Evolutionary conservation across 2,888 invertebrate genomes (phyloP).

Genomic region (Byasa hedistus): DNA sequence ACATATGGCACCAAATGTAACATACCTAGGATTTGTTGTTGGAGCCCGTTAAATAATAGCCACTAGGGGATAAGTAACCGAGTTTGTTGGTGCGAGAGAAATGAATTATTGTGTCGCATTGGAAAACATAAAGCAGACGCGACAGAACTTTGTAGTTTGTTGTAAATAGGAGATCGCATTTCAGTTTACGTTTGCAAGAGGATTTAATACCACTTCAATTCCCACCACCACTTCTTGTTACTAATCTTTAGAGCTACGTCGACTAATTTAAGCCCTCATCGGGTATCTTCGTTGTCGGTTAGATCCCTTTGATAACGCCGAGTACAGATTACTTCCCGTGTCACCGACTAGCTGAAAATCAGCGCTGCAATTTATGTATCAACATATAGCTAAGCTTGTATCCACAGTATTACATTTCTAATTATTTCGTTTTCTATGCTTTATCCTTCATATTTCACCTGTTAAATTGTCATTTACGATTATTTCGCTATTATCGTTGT

Average conservation of each 20-base stretch:
- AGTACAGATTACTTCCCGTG: conserved; percentile 2
- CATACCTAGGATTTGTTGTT: background rate
- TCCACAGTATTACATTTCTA: no score
- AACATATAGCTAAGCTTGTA: no score
- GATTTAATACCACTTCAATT: background rate
- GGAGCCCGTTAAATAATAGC: background rate
- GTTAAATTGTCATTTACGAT: background rate
- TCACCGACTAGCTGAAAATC: background rate
- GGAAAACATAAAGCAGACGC: conserved; percentile 3
- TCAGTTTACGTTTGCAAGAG: background rate
- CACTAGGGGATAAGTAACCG: background rate
- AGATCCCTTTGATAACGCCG: conserved; percentile 1
- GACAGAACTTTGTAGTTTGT: background rate
- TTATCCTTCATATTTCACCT: background rate
- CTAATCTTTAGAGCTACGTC: background rate
- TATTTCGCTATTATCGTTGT: background rate
- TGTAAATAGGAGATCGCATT: background rate
- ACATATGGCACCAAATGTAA: background rate
- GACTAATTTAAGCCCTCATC: background rate
- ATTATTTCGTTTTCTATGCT: background rate
- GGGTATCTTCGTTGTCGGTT: background rate
- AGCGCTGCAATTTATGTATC: background rate
- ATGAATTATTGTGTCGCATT: conserved; percentile 2
- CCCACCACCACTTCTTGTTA: background rate
- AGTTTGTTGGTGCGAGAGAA: background rate